phyloP scores from a whole-genome alignment of 2,797 vertebrate genomes.

The Urophycis tenuis region DNA sequence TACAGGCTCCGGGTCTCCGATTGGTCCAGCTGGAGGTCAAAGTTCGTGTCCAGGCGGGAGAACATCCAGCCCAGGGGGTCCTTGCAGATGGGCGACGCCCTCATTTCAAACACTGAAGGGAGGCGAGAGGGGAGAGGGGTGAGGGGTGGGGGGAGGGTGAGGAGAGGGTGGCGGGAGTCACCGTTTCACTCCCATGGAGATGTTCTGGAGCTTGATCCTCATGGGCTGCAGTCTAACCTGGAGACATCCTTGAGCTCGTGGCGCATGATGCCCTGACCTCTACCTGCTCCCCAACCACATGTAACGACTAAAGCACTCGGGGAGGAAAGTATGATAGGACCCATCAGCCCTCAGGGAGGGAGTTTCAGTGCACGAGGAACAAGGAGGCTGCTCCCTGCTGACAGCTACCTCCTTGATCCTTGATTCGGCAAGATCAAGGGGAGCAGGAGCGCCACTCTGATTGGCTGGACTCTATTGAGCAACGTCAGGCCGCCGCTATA shows the following conservation, averaged over 20 bases:
- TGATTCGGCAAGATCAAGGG: no score
- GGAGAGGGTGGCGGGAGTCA: not conserved
- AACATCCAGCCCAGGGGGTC: conserved; percentile 98
- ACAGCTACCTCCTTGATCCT: no score
- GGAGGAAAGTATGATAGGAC: no score
- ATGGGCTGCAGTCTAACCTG: not conserved
- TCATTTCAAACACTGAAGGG: conserved; percentile 79
- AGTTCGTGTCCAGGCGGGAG: conserved; percentile 91
- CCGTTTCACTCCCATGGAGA: not conserved
- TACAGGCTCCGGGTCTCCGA: conserved; percentile 88
- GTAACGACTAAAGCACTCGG: no score
- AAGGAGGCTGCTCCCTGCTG: no score
- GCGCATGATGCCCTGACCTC: not conserved
- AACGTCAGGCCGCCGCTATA: not conserved
- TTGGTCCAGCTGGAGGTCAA: conserved; percentile 87
- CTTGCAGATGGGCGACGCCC: conserved; percentile 84
- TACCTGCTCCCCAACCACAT: not conserved
- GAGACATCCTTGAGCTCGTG: no score
- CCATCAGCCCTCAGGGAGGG: no score
- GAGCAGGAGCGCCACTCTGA: no score
- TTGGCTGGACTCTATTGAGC: not conserved
- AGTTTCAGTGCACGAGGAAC: no score
- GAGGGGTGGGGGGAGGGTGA: conserved; percentile 1
- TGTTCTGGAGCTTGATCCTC: not conserved
- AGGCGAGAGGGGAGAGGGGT: conserved; percentile 37